Conservation (phyloP, 2,113 vertebrate species). For the Amphilophus citrinellus region DNA sequence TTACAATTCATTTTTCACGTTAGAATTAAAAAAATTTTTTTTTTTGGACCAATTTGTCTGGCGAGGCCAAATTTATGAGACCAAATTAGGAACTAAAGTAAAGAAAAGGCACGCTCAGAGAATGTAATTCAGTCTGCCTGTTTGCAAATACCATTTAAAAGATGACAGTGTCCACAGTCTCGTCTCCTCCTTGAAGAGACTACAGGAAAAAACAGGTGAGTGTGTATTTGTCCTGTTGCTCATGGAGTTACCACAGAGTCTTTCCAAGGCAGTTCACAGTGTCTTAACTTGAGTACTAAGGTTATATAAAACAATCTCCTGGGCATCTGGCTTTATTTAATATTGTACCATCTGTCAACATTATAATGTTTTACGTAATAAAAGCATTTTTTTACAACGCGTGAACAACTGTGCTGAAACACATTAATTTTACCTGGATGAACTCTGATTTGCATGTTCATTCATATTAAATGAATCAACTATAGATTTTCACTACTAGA, state of each 20-base stretch:
- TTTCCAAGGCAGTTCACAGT: background rate
- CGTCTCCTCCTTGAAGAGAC: background rate
- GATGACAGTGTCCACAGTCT: background rate
- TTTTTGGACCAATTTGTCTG: background rate
- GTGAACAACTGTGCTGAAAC: background rate
- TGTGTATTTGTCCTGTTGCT: background rate
- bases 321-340: background rate
- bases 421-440: background rate
- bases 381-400: accelerated
- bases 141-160: background rate
- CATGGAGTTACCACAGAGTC: background rate
- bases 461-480: background rate
- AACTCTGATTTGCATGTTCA: too few species aligned
- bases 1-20: background rate
- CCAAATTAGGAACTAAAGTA: background rate
- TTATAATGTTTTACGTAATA: slow-evolving; percentile 5
- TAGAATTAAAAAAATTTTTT: background rate
- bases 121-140: background rate
- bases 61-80: background rate
- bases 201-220: background rate
- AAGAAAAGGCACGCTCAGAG: background rate
- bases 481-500: background rate
- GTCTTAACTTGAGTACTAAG: background rate
- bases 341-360: background rate
- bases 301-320: background rate